Base-by-base conservation (phyloP, 2,113 vertebrate genomes). In the Menidia beryllina region DNA sequence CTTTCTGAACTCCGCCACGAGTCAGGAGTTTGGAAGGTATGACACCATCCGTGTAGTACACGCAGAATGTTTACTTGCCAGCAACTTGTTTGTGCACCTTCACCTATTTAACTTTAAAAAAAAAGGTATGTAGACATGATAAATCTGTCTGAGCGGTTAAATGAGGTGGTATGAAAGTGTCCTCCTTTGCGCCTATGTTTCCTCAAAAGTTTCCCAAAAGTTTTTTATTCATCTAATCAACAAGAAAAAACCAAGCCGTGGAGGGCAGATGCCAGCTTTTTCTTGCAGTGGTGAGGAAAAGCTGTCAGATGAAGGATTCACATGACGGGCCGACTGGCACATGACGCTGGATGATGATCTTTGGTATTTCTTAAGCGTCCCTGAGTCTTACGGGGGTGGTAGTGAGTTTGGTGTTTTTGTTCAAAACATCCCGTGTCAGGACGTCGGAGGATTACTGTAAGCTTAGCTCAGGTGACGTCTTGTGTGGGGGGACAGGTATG, bases 331-430 rank as follows among this genome's bases (percentile, higher is more conserved):
- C 52, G 76, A 74, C 59, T 67, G 83, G 68, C 75, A 69, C 68
- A 76, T 49, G 79, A 69, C 19, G 27, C 48, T 65, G 65, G 82
- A 75, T 66, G 83, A 76, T 69, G 85, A 86, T 79, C 82, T 75
- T 72, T 59, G 71, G 87, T 85, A 65, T 88, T 83, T 87, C 81
- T 67, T 73, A 76, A 83, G 80, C 72, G 68, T 70, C 77, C 69
- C 63, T 15, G 71, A 69, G 85, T 77, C 86, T 85, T 75, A 58
- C 6, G 34, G 75, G 90, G n/a, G 80, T 85, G 84, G 87, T 82
- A 81, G 86, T 88, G 88, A 89, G 88, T 82, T 85, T 82, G 69
- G 69, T 92, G 91, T 92, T 92, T 89, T 90, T 82, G 86, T 86
- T 91, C 74, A 85, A 91, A 93, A 92, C 87, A 90, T 87, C 87